Conservation (phyloP, 2,113 vertebrate genomes). For the Ctenomys sociabilis region DNA sequence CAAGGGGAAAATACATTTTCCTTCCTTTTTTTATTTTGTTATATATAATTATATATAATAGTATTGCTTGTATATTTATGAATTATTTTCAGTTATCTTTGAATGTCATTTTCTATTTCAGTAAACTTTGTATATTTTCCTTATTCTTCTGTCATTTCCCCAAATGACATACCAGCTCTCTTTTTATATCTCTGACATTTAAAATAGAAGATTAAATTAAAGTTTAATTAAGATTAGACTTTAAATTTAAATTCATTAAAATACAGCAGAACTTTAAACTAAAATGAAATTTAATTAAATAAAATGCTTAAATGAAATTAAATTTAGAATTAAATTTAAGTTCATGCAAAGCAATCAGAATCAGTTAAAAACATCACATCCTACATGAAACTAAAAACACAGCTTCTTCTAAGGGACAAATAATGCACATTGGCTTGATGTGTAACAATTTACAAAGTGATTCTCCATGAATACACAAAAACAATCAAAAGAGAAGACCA, state of each 20-base stretch:
- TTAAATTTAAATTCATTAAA: slow-evolving; percentile 70
- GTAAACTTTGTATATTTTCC: slow-evolving; percentile 52
- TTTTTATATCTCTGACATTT: slow-evolving; percentile 67
- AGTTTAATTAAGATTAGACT: slow-evolving; percentile 67
- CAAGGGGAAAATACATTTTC: not conserved
- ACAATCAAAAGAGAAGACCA: slow-evolving; percentile 2
- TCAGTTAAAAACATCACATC: slow-evolving; percentile 8
- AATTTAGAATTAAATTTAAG: slow-evolving; percentile 65
- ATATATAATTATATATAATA: slow-evolving; percentile 40
- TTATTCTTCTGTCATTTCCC: slow-evolving; percentile 62
- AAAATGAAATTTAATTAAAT: slow-evolving; percentile 70
- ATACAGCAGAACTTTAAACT: slow-evolving; percentile 69
- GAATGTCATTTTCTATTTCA: slow-evolving; percentile 71
- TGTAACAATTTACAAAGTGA: slow-evolving; percentile 6
- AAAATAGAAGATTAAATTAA: slow-evolving; percentile 72
- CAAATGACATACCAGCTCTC: slow-evolving; percentile 61
- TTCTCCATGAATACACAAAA: not conserved
- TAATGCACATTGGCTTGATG: not conserved
- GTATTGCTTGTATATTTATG: not conserved
- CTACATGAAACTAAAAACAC: slow-evolving; percentile 32
- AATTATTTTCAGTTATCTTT: slow-evolving; percentile 58
- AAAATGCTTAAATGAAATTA: slow-evolving; percentile 61
- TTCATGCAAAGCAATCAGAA: slow-evolving; percentile 53
- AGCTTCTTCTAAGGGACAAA: slow-evolving; percentile 21
- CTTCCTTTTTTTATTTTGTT: not conserved